A percentile compares a stretch with the other conserved stretches of the same genome.
Conservation (phyloP, 2,113 vertebrate genomes). For the Trichomycterus rosablanca region DNA sequence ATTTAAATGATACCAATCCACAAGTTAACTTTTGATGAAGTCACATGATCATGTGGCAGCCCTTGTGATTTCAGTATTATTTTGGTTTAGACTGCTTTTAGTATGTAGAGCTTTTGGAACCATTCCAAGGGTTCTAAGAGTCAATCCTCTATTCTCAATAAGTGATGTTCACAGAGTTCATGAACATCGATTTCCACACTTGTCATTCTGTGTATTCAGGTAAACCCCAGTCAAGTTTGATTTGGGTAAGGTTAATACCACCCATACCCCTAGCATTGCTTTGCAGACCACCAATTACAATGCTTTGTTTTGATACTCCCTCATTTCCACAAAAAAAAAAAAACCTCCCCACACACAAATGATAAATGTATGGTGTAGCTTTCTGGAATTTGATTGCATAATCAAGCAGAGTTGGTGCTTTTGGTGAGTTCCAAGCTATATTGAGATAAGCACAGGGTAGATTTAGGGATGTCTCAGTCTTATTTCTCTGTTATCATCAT, state of each 20-base stretch:
- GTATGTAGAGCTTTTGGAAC: background rate
- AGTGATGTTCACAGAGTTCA: slow-evolving; percentile 47
- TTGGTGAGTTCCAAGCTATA: too few species aligned
- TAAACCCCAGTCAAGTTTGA: slow-evolving; percentile 50
- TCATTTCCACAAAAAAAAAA: too few species aligned
- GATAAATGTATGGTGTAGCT: background rate
- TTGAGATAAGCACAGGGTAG: too few species aligned
- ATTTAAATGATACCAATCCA: too few species aligned
- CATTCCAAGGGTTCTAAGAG: slow-evolving; percentile 19
- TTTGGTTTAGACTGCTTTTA: background rate
- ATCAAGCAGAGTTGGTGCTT: too few species aligned
- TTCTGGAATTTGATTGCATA: too few species aligned
- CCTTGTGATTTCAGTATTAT: background rate
- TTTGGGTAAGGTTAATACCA: slow-evolving; percentile 55
- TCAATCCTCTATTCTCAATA: background rate
- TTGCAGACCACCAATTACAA: slow-evolving; percentile 56
- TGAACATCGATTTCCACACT: slow-evolving; percentile 31
- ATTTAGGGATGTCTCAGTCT: too few species aligned
- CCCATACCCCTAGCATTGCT: slow-evolving; percentile 42
- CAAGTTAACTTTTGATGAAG: too few species aligned
- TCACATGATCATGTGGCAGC: too few species aligned
- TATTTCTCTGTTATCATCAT: too few species aligned
- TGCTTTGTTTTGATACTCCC: slow-evolving; percentile 54
- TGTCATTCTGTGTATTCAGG: slow-evolving; percentile 47
- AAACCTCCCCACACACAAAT: slow-evolving; percentile 10